These are phyloP conservation scores for Metopolophium dirhodum DNA, from an alignment of 1,140 invertebrate genomes.

Conservation along the genomic window DNA sequence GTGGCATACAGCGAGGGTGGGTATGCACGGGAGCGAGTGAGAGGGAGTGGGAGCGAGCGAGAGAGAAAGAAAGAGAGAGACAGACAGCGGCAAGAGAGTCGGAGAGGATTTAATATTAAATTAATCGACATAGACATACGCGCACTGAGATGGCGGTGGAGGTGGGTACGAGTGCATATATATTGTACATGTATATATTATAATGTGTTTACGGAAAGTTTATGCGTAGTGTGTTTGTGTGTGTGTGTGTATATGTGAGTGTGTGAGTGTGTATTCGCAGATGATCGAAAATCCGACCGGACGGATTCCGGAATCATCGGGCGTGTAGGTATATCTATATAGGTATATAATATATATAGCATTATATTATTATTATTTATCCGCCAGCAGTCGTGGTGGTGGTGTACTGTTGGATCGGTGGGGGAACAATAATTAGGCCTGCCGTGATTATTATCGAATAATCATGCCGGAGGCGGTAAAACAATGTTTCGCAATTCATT, in stretches of 20 bases:
- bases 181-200: neutral
- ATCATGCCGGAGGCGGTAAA: slow-evolving; percentile 35
- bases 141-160: neutral
- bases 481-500: slow-evolving; percentile 44
- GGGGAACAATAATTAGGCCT: slow-evolving; percentile 27
- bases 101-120: slow-evolving; percentile 53
- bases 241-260: neutral
- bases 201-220: slow-evolving; percentile 26
- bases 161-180: neutral
- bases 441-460: slow-evolving; percentile 37
- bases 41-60: neutral
- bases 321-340: neutral
- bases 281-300: slow-evolving; percentile 42
- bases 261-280: neutral
- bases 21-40: neutral
- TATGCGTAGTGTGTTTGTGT: neutral
- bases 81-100: neutral
- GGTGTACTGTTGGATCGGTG: too few relatives aligned
- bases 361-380: neutral
- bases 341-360: too few relatives aligned
- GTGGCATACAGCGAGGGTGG: neutral
- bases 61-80: neutral
- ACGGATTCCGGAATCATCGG: neutral
- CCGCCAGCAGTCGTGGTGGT: neutral
- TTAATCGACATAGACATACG: slow-evolving; percentile 42